Percentiles rank a stretch among this genome's conserved stretches.
These are phyloP conservation scores for Liopterus haemorrhoidalis DNA, from an alignment of 2,888 invertebrate species.

Conservation along the genomic window DNA sequence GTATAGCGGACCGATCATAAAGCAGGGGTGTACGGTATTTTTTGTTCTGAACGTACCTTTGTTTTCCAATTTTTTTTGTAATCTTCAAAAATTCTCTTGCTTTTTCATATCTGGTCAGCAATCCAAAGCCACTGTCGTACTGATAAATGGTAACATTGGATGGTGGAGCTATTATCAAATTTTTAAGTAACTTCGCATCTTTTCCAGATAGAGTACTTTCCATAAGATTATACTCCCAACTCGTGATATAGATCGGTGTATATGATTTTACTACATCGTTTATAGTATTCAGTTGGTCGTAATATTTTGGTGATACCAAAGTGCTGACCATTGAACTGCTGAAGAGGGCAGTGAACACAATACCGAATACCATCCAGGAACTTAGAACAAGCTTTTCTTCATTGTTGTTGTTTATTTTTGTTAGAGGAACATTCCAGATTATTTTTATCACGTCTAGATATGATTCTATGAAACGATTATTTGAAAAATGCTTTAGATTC, in stretches of 20 bases:
- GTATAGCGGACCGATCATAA: too few relatives aligned
- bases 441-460: too few relatives aligned
- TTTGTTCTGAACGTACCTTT: too few relatives aligned
- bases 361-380: slow-evolving; percentile 11
- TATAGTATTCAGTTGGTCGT: slow-evolving; percentile 9
- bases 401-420: too few relatives aligned
- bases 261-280: slow-evolving; percentile 7
- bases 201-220: neutral
- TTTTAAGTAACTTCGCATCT: slow-evolving; percentile 2
- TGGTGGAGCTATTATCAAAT: neutral
- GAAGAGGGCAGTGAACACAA: slow-evolving; percentile 14
- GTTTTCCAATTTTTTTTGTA: neutral
- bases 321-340: slow-evolving; percentile 10
- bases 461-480: too few relatives aligned
- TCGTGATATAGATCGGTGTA: slow-evolving; percentile 11
- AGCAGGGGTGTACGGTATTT: too few relatives aligned
- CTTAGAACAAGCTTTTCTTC: slow-evolving; percentile 4
- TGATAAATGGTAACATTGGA: slow-evolving; percentile 9
- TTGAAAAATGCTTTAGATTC: too few relatives aligned
- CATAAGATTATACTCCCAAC: too few relatives aligned
- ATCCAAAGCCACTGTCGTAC: slow-evolving; percentile 13
- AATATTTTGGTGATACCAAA: slow-evolving; percentile 13
- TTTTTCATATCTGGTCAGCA: slow-evolving; percentile 12
- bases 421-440: too few relatives aligned
- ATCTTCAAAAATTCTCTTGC: slow-evolving; percentile 14